Evolutionary conservation across 2,797 vertebrate species (phyloP).

Genomic region (Mallotus villosus): DNA sequence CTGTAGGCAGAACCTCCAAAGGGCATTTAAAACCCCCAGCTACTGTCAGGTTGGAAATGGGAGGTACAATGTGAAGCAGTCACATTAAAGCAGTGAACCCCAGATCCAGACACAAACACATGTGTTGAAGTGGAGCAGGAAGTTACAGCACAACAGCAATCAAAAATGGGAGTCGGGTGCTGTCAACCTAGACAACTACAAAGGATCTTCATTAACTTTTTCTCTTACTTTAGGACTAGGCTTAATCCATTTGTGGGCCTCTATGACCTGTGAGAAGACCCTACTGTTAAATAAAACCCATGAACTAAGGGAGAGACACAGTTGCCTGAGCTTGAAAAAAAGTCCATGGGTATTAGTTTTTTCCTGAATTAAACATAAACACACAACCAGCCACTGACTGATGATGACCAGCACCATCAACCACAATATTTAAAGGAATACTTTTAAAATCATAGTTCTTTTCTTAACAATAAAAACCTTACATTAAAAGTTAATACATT

Average conservation of each 20-base stretch:
- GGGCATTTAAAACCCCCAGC: not conserved
- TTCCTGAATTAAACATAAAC: too few relatives aligned
- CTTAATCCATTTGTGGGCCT: not conserved
- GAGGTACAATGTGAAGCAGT: slow-evolving; percentile 40
- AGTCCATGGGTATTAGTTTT: too few relatives aligned
- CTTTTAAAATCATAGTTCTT: too few relatives aligned
- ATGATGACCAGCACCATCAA: too few relatives aligned
- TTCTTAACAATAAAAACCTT: too few relatives aligned
- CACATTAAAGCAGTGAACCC: slow-evolving; percentile 52
- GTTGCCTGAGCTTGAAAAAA: too few relatives aligned
- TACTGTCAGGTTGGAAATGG: not conserved
- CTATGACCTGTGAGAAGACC: not conserved
- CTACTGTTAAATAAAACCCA: not conserved
- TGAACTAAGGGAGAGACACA: too few relatives aligned
- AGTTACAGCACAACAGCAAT: slow-evolving; percentile 59
- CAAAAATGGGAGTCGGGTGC: slow-evolving; percentile 48
- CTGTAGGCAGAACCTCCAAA: not conserved
- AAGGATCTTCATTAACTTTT: not conserved
- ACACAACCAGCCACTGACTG: too few relatives aligned
- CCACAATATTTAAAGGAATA: too few relatives aligned
- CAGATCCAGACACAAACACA: slow-evolving; percentile 64
- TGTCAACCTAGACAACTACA: not conserved
- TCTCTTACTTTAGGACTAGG: too few relatives aligned
- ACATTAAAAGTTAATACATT: too few relatives aligned
- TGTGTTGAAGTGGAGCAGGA: slow-evolving; percentile 54